Conservation (phyloP, 2,888 invertebrate genomes). For the Spialia ferax region DNA sequence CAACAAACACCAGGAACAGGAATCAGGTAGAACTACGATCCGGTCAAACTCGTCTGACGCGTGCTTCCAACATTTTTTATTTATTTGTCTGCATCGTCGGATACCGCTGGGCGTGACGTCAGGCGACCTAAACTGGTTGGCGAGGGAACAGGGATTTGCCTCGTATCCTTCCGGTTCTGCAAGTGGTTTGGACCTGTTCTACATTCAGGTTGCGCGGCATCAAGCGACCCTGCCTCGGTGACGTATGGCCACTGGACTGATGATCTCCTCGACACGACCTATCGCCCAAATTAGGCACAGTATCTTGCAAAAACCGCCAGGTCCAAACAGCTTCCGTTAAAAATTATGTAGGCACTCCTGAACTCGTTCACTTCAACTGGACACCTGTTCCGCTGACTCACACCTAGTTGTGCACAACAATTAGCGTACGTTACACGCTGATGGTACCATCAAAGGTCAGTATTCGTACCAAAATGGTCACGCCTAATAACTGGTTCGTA, state of each 20-base stretch:
- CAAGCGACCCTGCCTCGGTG: conserved; percentile 64
- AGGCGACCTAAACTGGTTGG: conserved; percentile 86
- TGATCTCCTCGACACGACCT: conserved; percentile 49
- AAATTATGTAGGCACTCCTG: conserved; percentile 23
- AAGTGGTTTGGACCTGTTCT: conserved; percentile 83
- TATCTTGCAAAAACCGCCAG: conserved; percentile 51
- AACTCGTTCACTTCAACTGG: conserved; percentile 57
- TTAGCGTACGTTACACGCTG: conserved; percentile 74
- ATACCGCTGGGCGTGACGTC: conserved; percentile 86
- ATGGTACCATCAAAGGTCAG: conserved; percentile 84
- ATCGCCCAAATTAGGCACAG: conserved; percentile 61
- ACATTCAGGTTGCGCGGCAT: conserved; percentile 78
- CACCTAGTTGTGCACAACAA: conserved; percentile 74
- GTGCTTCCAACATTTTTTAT: conserved; percentile 87
- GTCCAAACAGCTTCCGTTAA: conserved; percentile 46
- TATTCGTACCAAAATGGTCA: conserved; percentile 86
- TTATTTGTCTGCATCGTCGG: conserved; percentile 86
- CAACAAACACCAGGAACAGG: conserved; percentile 83
- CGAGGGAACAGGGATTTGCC: conserved; percentile 86
- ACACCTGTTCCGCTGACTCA: conserved; percentile 78
- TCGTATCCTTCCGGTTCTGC: conserved; percentile 86
- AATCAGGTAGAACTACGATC: conserved; percentile 86
- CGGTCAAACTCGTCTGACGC: conserved; percentile 86
- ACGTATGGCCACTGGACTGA: conserved; percentile 64
- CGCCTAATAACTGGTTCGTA: conserved; percentile 87